These are phyloP conservation scores for Paratilapia polleni DNA, from an alignment of 2,113 vertebrate species.

Conservation along the genomic window DNA sequence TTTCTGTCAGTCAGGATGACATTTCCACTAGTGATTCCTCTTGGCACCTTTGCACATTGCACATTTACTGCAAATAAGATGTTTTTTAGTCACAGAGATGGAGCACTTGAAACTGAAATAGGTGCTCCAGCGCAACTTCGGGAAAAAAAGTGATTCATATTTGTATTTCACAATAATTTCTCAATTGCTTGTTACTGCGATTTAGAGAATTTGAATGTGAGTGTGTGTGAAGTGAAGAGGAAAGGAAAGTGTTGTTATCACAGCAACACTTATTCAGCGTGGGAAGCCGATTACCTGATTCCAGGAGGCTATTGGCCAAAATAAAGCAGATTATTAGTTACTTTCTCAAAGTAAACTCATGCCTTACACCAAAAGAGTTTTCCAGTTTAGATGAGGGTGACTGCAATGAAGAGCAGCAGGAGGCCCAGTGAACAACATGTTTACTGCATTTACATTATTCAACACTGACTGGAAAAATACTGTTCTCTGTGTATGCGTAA, in stretches of 20 bases:
- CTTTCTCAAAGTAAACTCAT: not conserved
- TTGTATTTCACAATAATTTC: slow-evolving; percentile 1
- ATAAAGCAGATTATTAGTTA: not conserved
- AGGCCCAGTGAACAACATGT: not conserved
- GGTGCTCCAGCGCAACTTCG: not conserved
- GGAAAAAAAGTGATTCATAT: not conserved
- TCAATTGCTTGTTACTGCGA: slow-evolving; percentile 5
- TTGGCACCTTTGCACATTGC: not conserved
- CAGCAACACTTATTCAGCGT: slow-evolving; percentile 8
- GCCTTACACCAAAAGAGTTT: not conserved
- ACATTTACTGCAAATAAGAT: not conserved
- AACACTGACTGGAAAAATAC: not conserved
- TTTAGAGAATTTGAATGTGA: not conserved
- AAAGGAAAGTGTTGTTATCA: not conserved
- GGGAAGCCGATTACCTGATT: not conserved
- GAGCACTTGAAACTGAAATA: not conserved
- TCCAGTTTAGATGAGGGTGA: not conserved
- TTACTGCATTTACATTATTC: not conserved
- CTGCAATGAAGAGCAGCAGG: not conserved
- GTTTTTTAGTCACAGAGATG: not conserved
- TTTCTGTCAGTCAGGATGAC: not conserved
- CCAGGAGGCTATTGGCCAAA: slow-evolving; percentile 9
- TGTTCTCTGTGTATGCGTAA: not conserved
- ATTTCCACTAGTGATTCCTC: not conserved
- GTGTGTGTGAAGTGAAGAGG: slow-evolving; percentile 4